phyloP scores from a whole-genome alignment of 53 echinoderm and acorn worm genomes.

The Paelopatides confundens region DNA sequence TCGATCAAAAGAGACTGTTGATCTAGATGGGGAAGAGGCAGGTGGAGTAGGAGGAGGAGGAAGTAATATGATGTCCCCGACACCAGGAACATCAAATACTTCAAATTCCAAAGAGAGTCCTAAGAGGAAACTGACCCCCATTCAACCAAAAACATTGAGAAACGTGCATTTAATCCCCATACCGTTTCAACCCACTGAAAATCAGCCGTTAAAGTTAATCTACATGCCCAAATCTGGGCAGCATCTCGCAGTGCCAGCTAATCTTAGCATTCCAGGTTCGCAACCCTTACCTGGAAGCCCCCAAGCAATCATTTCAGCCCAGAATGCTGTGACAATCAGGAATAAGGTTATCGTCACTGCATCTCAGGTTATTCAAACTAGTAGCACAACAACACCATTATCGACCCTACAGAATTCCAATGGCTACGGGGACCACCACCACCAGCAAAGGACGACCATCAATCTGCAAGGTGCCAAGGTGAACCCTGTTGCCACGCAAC shows the following conservation, averaged over 20 bases:
- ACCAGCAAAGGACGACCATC: slow-evolving; percentile 28
- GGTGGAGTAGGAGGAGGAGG: not conserved
- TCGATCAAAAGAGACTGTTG: not conserved
- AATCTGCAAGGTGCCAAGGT: slow-evolving; percentile 27
- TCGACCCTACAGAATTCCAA: not conserved
- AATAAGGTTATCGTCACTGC: slow-evolving; percentile 41
- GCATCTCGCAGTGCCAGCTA: slow-evolving; percentile 39
- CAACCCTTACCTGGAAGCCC: slow-evolving; percentile 40
- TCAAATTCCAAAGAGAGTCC: slow-evolving; percentile 87
- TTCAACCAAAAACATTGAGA: slow-evolving; percentile 93
- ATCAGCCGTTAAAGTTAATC: slow-evolving; percentile 26
- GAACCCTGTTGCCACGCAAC: not conserved
- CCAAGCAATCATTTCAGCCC: slow-evolving; percentile 40
- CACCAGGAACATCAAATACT: not conserved
- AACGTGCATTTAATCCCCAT: slow-evolving; percentile 53
- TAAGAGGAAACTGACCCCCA: slow-evolving; percentile 82
- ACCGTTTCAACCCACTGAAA: slow-evolving; percentile 28
- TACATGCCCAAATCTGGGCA: slow-evolving; percentile 26
- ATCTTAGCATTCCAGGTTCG: slow-evolving; percentile 16
- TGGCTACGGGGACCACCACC: not conserved
- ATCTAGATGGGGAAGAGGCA: not conserved
- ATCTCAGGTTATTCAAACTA: slow-evolving; percentile 29
- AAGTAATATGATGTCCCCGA: slow-evolving; percentile 14
- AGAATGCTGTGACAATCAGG: not conserved
- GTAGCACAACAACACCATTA: not conserved